Conservation (phyloP, 2,113 vertebrate genomes). For the Holacanthus passer region DNA sequence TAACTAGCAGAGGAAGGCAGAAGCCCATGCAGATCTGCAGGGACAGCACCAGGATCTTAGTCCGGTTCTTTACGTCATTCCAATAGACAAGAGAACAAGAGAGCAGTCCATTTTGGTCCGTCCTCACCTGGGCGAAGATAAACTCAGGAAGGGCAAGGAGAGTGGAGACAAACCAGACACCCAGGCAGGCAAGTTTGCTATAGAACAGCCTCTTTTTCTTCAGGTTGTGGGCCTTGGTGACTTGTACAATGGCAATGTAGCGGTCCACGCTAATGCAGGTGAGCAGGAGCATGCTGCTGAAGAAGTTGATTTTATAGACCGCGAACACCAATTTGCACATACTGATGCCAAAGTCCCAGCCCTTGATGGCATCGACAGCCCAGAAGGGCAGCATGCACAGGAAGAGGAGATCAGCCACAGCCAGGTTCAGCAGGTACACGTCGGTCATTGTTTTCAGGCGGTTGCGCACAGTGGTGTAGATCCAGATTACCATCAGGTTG, state of each 20-base stretch:
- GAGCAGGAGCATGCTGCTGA: constrained; percentile 90
- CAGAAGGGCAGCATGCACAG: constrained; percentile 92
- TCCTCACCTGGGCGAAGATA: constrained; percentile 83
- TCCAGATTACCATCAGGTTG: constrained; percentile 87
- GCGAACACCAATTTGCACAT: constrained; percentile 88
- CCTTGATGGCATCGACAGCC: constrained; percentile 82
- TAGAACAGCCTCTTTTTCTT: constrained; percentile 83
- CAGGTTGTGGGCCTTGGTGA: constrained; percentile 84
- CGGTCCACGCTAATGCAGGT: constrained; percentile 93
- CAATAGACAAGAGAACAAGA: constrained; percentile 85
- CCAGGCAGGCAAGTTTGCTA: constrained; percentile 86
- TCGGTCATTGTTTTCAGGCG: constrained; percentile 91
- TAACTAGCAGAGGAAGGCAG: constrained; percentile 87
- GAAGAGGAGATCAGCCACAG: constrained; percentile 91
- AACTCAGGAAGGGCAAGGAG: constrained; percentile 90
- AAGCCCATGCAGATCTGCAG: constrained; percentile 90
- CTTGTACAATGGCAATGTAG: constrained; percentile 89
- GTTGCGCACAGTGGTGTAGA: constrained; percentile 87
- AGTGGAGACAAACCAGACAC: constrained; percentile 84
- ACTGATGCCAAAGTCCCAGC: constrained; percentile 86
- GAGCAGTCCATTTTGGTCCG: fast-evolving
- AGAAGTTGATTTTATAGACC: constrained; percentile 93
- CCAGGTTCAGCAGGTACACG: constrained; percentile 89
- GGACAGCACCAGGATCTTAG: constrained; percentile 83
- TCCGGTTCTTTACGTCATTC: constrained; percentile 28